These are phyloP conservation scores for Venustaconcha ellipsiformis DNA, from an alignment of 1,140 invertebrate genomes.

Conservation along the genomic window DNA sequence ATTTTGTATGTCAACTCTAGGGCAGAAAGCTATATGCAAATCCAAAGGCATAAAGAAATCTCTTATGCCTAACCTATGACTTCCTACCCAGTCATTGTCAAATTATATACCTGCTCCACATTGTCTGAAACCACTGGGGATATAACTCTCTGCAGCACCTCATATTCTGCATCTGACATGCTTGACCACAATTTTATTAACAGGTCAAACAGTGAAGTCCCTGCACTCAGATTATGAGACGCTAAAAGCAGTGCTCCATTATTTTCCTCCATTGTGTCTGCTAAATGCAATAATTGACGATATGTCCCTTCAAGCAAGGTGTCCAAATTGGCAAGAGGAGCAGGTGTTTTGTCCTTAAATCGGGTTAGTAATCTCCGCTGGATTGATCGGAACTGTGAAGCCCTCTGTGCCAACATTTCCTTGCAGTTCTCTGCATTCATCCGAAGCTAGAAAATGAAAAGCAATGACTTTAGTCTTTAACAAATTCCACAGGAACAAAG, in stretches of 20 bases:
- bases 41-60: neutral
- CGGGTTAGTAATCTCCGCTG: slow-evolving; percentile 81
- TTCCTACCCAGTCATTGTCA: neutral
- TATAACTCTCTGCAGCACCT: slow-evolving; percentile 61
- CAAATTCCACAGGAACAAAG: no score
- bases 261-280: slow-evolving; percentile 65
- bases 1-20: neutral
- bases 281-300: slow-evolving; percentile 72
- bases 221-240: slow-evolving; percentile 64
- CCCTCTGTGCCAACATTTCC: slow-evolving; percentile 75
- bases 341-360: slow-evolving; percentile 82
- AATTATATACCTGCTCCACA: slow-evolving; percentile 60
- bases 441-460: slow-evolving; percentile 46
- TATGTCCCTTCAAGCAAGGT: slow-evolving; percentile 80
- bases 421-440: slow-evolving; percentile 64
- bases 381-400: slow-evolving; percentile 79
- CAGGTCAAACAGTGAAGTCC: slow-evolving; percentile 64
- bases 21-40: neutral
- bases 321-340: slow-evolving; percentile 79
- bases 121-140: slow-evolving; percentile 62
- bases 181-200: slow-evolving; percentile 65
- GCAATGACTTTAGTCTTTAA: no score
- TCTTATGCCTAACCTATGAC: neutral
- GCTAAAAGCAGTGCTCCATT: slow-evolving; percentile 59
- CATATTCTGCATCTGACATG: slow-evolving; percentile 64